Percentiles rank a stretch among this genome's conserved stretches.
Evolutionary conservation across 64 coral and sea anemone species (phyloP).

Genomic region (Actinia equina): DNA sequence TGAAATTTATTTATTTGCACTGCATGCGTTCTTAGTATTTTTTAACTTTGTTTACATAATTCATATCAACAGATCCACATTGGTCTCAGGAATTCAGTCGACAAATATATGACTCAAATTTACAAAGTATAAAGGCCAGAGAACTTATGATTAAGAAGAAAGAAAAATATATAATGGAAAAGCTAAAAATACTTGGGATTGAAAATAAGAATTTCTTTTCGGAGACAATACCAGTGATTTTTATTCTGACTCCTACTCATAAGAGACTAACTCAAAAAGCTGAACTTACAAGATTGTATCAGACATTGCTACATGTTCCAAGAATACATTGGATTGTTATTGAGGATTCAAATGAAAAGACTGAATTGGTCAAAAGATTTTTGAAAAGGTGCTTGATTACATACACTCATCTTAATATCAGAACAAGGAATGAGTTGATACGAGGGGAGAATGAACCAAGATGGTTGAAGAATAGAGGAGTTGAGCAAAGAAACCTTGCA

Average conservation of each 20-base stretch:
- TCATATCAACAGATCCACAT: background rate
- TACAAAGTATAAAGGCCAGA: conserved; percentile 27
- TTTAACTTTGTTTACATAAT: background rate
- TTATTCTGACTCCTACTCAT: conserved; percentile 87
- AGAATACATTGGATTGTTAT: conserved; percentile 93
- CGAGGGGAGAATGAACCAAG: conserved; percentile 54
- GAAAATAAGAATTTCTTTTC: conserved; percentile 25
- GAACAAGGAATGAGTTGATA: conserved; percentile 54
- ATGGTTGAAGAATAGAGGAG: conserved; percentile 72
- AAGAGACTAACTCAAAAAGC: conserved; percentile 84
- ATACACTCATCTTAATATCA: conserved; percentile 64
- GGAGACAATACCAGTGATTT: conserved; percentile 53
- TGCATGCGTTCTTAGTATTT: too few species aligned
- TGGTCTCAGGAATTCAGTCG: background rate
- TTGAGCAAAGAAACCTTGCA: conserved; percentile 87
- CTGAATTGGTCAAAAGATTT: conserved; percentile 58
- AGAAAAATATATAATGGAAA: conserved; percentile 40
- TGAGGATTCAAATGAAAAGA: conserved; percentile 76
- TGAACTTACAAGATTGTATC: conserved; percentile 86
- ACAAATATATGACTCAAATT: background rate
- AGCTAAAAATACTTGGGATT: conserved; percentile 60
- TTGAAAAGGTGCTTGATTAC: conserved; percentile 49
- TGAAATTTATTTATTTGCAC: too few species aligned
- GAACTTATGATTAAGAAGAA: conserved; percentile 20
- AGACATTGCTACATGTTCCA: conserved; percentile 82